These are phyloP conservation scores for Cephalopachus bancanus DNA, from an alignment of 2,797 vertebrate species.

Conservation along the genomic window DNA sequence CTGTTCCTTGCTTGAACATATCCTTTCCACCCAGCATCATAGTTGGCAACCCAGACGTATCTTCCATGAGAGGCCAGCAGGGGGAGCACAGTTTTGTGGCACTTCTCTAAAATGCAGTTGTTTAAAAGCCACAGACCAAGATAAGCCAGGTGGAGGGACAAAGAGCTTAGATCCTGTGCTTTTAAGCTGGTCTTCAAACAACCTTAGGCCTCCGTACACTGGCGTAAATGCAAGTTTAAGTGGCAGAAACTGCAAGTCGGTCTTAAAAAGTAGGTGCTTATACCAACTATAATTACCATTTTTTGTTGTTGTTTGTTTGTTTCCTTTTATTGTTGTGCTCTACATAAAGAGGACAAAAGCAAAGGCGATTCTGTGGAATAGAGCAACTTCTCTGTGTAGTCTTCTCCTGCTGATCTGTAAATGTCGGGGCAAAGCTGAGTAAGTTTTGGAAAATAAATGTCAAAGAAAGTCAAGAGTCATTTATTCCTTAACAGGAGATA, in stretches of 20 bases:
- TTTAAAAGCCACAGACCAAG: not conserved
- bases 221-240: not conserved
- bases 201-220: not conserved
- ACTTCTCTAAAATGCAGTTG: not conserved
- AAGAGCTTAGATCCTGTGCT: not conserved
- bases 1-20: not conserved
- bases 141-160: not conserved
- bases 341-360: not conserved
- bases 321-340: not conserved
- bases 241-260: slow-evolving; percentile 20
- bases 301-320: not conserved
- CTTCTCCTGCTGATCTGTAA: slow-evolving; percentile 58
- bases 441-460: slow-evolving; percentile 72
- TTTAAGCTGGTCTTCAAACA: not conserved
- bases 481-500: slow-evolving; percentile 81
- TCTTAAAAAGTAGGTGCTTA: not conserved
- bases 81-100: not conserved
- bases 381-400: not conserved
- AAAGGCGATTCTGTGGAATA: slow-evolving; percentile 1
- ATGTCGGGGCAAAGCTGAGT: not conserved
- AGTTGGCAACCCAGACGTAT: not conserved
- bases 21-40: not conserved
- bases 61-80: slow-evolving; percentile 54
- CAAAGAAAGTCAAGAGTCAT: slow-evolving; percentile 66
- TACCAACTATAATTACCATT: not conserved